These are phyloP conservation scores for Cantharis rufa DNA, from an alignment of 2,888 invertebrate genomes.

Conservation along the genomic window DNA sequence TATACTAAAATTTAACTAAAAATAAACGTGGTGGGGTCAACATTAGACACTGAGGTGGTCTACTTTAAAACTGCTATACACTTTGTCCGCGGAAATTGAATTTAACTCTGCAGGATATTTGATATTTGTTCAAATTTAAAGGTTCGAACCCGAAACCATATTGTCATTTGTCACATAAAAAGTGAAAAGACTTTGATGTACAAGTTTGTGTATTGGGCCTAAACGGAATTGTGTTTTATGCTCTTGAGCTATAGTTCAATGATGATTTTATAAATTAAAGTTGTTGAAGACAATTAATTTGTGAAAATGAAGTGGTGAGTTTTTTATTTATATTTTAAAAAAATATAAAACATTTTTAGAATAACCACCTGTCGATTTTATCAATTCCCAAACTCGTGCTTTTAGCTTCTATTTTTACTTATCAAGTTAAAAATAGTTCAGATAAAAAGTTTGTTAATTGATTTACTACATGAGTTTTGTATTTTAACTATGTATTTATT, in stretches of 20 bases:
- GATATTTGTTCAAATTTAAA: background rate
- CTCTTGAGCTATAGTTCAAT: background rate
- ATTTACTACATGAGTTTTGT: background rate
- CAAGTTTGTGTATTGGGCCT: background rate
- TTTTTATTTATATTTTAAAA: background rate
- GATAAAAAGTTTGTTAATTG: background rate
- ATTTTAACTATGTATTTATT: background rate
- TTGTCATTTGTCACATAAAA: background rate
- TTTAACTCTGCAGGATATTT: background rate
- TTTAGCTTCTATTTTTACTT: background rate
- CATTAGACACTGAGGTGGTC: slow-evolving; percentile 4
- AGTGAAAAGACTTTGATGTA: background rate
- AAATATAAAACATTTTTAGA: background rate
- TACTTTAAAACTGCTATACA: slow-evolving; percentile 12
- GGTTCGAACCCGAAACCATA: background rate
- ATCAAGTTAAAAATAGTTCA: background rate
- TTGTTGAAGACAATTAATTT: background rate
- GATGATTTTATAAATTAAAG: background rate
- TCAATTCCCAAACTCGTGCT: background rate
- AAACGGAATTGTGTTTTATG: background rate
- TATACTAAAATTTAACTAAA: slow-evolving; percentile 15
- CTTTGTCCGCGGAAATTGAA: background rate
- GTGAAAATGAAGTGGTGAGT: background rate
- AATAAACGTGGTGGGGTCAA: slow-evolving; percentile 17
- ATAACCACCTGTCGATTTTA: background rate